phyloP scores from a whole-genome alignment of 2,797 vertebrate species.

The Eulemur mongoz region DNA sequence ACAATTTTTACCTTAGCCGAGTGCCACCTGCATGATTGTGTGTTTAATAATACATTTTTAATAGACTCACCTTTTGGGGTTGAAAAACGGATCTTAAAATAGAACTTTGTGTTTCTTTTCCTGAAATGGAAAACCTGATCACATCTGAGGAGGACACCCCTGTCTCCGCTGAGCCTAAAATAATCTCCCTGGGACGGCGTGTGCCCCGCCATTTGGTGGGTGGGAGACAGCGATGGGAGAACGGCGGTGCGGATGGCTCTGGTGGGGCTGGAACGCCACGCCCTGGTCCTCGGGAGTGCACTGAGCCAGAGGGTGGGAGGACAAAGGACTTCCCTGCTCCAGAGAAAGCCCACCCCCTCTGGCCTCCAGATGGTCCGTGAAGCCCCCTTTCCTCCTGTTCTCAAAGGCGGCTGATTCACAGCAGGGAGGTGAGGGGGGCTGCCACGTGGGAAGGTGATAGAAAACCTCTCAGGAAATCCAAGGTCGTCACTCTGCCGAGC shows the following conservation, averaged over 20 bases:
- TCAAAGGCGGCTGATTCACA: background rate
- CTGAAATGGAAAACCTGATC: background rate
- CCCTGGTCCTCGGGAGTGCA: background rate
- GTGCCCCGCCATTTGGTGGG: accelerated
- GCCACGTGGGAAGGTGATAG: background rate
- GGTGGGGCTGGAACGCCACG: no score
- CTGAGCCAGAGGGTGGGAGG: background rate
- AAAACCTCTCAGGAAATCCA: background rate
- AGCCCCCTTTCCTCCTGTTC: background rate
- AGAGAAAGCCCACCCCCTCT: background rate
- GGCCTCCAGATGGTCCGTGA: background rate
- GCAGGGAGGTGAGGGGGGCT: background rate
- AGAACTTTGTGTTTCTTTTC: background rate
- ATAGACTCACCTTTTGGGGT: background rate
- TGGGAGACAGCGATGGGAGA: background rate
- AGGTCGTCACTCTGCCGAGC: background rate
- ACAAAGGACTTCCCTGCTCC: background rate
- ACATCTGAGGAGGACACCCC: background rate
- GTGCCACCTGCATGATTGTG: background rate
- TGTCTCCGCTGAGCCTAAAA: background rate
- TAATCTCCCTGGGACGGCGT: background rate
- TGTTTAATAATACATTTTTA: background rate
- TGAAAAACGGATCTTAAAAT: background rate
- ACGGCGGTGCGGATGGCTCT: background rate
- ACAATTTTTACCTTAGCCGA: background rate